These are phyloP conservation scores for Upupa epops DNA, from an alignment of 2,113 vertebrate genomes.

Conservation along the genomic window DNA sequence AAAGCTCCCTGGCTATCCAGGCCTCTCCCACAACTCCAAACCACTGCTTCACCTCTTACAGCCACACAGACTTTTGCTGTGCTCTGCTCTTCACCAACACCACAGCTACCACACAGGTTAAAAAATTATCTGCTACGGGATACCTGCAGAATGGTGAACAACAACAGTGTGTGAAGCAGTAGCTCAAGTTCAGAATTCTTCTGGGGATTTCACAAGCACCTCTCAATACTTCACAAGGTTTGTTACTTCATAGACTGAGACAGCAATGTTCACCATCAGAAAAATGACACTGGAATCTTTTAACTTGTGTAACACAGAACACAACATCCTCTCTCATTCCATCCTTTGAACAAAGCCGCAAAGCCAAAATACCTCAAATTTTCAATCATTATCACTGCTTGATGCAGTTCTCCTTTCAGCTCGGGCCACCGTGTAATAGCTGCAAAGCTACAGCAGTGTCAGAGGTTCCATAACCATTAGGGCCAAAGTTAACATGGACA, in stretches of 20 bases:
- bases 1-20: slow-evolving; percentile 46
- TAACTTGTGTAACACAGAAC: neutral
- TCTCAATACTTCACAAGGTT: neutral
- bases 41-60: neutral
- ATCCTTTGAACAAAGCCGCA: neutral
- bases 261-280: neutral
- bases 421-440: neutral
- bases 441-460: neutral
- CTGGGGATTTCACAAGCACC: neutral
- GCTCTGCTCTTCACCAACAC: neutral
- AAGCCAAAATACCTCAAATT: neutral
- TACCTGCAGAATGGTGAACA: neutral
- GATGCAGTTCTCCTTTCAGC: neutral
- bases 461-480: neutral
- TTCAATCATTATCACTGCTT: neutral
- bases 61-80: slow-evolving; percentile 5
- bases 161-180: neutral
- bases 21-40: slow-evolving; percentile 37
- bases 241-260: neutral
- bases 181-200: neutral
- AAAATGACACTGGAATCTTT: neutral
- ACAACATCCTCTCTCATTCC: neutral
- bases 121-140: neutral
- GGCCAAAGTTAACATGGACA: neutral
- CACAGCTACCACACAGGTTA: slow-evolving; percentile 21